Base-by-base conservation (phyloP, 2,113 vertebrate species). In the Antigone vipio region DNA sequence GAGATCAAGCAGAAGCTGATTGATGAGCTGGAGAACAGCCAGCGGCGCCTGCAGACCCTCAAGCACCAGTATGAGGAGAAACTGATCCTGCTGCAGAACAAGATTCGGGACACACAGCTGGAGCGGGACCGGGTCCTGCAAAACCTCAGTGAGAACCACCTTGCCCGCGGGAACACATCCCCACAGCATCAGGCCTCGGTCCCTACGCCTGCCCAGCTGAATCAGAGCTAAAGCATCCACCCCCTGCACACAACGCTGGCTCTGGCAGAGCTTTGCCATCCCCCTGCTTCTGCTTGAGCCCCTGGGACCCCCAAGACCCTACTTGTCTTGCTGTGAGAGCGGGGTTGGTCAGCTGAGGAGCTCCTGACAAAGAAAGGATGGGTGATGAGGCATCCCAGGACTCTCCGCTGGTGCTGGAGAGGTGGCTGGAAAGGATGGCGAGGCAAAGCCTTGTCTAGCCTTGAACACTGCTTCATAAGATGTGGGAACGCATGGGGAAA, bases 1-100 rank as follows among this genome's bases (percentile, higher is more conserved):
- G 99, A 99, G 98, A 99, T 99, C 98, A 99, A 99, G 92, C 99
- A 99, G 98, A 99, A 99, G 97, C 98, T 99, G 92, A 99, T 99
- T 9, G 99, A 99, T 13, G 99, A 99, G 95, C 98, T 99, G 96
- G 99, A 99, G 97, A 99, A 99, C 97, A 99, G 99, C 97, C 99
- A 99, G 97, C 97, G 99, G 44, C 98, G 99, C 85, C 98, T 99
- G 88, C 98, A 99, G 95, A 99, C 99, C 9, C 98, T 99, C 67
- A 99, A 99, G 97, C 98, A 99, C 92, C 99, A 99, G 95, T 99
- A 99, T 0, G 99, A 99, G 97, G 99, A 99, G 96, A 99, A 99
- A 96, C 98, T 99, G 93, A 98, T 99, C 87, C 98, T 99, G 15
- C 98, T 99, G 78, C 99, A 99, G 97, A 99, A 99, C 98, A 99